These are phyloP conservation scores for Plagodis pulveraria DNA, from an alignment of 2,888 invertebrate species.

Conservation along the genomic window DNA sequence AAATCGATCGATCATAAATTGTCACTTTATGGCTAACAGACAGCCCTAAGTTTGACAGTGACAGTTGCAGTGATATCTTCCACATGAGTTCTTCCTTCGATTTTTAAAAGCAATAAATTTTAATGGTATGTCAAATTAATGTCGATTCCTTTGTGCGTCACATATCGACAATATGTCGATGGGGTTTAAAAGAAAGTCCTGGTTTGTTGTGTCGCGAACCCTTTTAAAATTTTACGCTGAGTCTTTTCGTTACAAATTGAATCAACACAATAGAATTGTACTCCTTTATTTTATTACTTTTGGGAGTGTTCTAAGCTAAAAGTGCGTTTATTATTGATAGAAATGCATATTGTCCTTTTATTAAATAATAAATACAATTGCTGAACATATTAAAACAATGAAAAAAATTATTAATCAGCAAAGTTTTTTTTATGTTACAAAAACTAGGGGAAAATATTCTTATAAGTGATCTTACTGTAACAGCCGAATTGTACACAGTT, in stretches of 20 bases:
- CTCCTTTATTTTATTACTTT: conserved; percentile 55
- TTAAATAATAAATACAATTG: too few species aligned
- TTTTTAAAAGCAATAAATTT: conserved; percentile 79
- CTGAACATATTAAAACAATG: too few species aligned
- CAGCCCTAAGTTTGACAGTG: conserved; percentile 48
- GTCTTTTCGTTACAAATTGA: conserved; percentile 79
- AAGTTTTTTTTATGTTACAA: too few species aligned
- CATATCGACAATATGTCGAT: conserved; percentile 81
- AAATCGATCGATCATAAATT: conserved; percentile 62
- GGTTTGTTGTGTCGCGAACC: conserved; percentile 57
- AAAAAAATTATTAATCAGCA: too few species aligned
- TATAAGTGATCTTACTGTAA: too few species aligned
- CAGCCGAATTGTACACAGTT: too few species aligned
- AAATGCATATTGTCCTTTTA: too few species aligned
- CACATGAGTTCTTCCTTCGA: conserved; percentile 67
- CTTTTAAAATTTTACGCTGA: conserved; percentile 75
- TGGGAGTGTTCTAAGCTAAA: conserved; percentile 6
- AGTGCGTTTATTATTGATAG: too few species aligned
- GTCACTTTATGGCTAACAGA: conserved; percentile 61
- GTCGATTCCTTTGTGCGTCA: conserved; percentile 71
- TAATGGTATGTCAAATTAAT: conserved; percentile 84
- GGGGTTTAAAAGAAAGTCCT: conserved; percentile 62
- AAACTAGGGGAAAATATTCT: too few species aligned
- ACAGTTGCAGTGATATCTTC: conserved; percentile 73
- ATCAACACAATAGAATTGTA: conserved; percentile 64